Percentiles rank a stretch among this genome's conserved stretches.
These are phyloP conservation scores for Patella depressa DNA, from an alignment of 2,888 invertebrate genomes.

Conservation along the genomic window DNA sequence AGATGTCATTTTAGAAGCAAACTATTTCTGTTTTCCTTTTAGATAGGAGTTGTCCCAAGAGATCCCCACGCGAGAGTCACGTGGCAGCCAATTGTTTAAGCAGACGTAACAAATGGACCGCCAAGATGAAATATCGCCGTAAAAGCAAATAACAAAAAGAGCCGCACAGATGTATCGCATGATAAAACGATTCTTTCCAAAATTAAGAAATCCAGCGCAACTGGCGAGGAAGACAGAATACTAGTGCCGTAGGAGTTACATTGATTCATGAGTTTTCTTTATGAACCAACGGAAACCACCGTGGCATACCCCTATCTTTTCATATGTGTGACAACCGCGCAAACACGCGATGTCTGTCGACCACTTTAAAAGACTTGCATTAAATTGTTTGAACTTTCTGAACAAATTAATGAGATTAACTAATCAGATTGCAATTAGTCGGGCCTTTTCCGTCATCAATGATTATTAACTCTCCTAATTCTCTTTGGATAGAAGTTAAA, in stretches of 20 bases:
- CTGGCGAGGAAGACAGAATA: constrained; percentile 2
- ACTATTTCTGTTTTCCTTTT: neutral
- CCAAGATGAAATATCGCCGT: constrained; percentile 12
- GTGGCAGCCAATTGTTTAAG: constrained; percentile 10
- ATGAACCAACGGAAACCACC: neutral
- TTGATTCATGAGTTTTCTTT: constrained; percentile 12
- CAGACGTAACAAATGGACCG: constrained; percentile 12
- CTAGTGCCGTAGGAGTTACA: constrained; percentile 1
- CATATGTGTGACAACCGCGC: constrained; percentile 3
- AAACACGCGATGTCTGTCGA: neutral
- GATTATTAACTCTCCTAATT: neutral
- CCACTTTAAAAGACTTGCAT: constrained; percentile 7
- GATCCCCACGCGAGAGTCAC: constrained; percentile 10
- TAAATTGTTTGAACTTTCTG: neutral
- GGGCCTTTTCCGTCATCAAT: neutral
- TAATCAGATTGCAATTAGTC: constrained; percentile 6
- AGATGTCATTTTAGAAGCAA: neutral
- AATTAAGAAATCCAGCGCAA: constrained; percentile 2
- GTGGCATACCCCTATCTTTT: constrained; percentile 1
- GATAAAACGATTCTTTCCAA: constrained; percentile 12
- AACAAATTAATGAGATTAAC: constrained; percentile 4
- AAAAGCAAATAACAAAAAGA: constrained; percentile 13
- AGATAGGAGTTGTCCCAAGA: neutral
- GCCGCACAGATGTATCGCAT: constrained; percentile 8
- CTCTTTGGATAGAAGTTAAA: neutral